These are phyloP conservation scores for Brienomyrus longianalis DNA, from an alignment of 2,113 vertebrate species.

Conservation along the genomic window DNA sequence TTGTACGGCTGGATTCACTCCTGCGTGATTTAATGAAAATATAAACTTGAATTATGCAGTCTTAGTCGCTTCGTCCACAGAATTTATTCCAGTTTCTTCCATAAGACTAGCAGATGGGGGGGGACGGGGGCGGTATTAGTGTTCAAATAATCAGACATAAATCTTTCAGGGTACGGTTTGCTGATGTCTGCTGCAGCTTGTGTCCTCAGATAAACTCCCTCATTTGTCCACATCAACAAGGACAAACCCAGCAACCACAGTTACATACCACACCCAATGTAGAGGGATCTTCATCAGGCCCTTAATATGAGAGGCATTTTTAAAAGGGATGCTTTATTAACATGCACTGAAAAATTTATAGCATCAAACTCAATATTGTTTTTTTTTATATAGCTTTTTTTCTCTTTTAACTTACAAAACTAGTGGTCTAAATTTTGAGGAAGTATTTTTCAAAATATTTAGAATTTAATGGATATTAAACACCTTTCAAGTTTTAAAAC, in stretches of 20 bases:
- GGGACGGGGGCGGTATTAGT: not conserved
- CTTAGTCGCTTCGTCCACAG: not conserved
- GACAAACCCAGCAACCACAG: not conserved
- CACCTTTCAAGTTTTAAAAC: not conserved
- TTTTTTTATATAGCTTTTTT: not conserved
- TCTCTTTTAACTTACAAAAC: not conserved
- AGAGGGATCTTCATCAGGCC: not conserved
- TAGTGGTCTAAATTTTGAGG: not conserved
- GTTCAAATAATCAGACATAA: not conserved
- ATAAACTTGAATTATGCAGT: not conserved
- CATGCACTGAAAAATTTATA: not conserved
- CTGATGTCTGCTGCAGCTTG: not conserved
- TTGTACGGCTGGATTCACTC: not conserved
- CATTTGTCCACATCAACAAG: not conserved
- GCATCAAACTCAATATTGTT: not conserved
- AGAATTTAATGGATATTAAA: not conserved
- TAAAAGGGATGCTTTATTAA: not conserved
- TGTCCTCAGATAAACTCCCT: not conserved
- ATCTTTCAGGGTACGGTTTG: not conserved
- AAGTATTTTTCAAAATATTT: not conserved
- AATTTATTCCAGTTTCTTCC: not conserved
- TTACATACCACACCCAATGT: not conserved
- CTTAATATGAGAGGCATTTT: not conserved
- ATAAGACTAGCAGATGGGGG: not conserved
- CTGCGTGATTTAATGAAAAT: not conserved